A percentile compares a stretch with the other conserved stretches of the same genome.
These are phyloP conservation scores for Penaeus vannamei DNA, from an alignment of 1,140 invertebrate genomes.

Conservation along the genomic window DNA sequence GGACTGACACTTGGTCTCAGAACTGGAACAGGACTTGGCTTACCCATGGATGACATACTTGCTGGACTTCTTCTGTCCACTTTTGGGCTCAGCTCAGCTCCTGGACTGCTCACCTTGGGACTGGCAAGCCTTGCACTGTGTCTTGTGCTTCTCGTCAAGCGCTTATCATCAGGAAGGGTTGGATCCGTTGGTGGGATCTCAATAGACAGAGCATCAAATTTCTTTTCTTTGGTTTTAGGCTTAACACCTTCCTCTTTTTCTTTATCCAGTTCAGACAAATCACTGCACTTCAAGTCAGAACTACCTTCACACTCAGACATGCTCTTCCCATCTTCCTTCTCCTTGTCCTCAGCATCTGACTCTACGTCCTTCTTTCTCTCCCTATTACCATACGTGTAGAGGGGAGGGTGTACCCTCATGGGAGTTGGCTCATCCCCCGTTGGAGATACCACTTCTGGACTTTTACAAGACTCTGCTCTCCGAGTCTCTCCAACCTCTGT, in stretches of 20 bases:
- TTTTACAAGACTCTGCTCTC: slow-evolving; percentile 50
- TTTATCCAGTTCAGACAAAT: slow-evolving; percentile 53
- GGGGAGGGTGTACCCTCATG: slow-evolving; percentile 67
- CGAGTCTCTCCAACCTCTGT: slow-evolving; percentile 31
- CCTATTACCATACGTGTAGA: slow-evolving; percentile 67
- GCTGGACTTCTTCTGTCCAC: slow-evolving; percentile 66
- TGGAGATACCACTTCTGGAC: slow-evolving; percentile 63
- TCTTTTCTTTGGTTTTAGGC: slow-evolving; percentile 61
- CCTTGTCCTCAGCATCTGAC: slow-evolving; percentile 67
- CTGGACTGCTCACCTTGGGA: slow-evolving; percentile 67
- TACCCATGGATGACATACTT: slow-evolving; percentile 63
- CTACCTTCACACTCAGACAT: slow-evolving; percentile 44
- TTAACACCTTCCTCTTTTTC: slow-evolving; percentile 52
- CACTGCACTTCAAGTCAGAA: slow-evolving; percentile 41
- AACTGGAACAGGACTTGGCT: slow-evolving; percentile 63
- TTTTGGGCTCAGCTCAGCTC: slow-evolving; percentile 61
- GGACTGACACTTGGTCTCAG: slow-evolving; percentile 62
- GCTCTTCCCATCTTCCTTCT: slow-evolving; percentile 59
- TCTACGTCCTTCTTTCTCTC: slow-evolving; percentile 67
- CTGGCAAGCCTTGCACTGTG: slow-evolving; percentile 66
- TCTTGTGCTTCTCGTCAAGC: slow-evolving; percentile 65
- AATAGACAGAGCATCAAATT: slow-evolving; percentile 67
- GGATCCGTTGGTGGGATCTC: slow-evolving; percentile 64
- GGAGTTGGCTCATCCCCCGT: slow-evolving; percentile 67
- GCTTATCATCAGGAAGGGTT: slow-evolving; percentile 64